Conservation (phyloP, 2,113 vertebrate species). For the Crotophaga sulcirostris region DNA sequence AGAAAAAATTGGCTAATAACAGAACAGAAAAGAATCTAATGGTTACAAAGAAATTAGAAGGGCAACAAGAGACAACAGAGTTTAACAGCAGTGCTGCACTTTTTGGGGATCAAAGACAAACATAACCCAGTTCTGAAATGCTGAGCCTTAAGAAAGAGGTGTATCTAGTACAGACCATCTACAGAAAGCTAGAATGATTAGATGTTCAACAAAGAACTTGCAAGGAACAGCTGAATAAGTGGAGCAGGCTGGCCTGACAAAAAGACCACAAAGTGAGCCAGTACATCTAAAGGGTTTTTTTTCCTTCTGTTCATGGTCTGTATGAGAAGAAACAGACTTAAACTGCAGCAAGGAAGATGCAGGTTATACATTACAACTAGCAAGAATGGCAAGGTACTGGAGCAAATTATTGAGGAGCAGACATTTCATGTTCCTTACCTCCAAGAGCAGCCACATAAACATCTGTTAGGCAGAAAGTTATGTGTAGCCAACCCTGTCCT, state of each 20-base stretch:
- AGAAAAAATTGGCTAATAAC: neutral
- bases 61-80: neutral
- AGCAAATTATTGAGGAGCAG: neutral
- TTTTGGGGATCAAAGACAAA: neutral
- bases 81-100: neutral
- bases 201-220: neutral
- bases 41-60: neutral
- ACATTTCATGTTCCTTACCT: neutral
- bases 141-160: neutral
- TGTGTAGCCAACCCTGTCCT: neutral
- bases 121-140: neutral
- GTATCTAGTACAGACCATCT: fast-evolving
- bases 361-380: neutral
- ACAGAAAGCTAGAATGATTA: neutral
- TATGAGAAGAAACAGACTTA: neutral
- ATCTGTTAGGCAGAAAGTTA: neutral
- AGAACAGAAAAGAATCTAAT: neutral
- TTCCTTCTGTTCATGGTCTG: neutral
- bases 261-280: neutral
- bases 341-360: neutral
- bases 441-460: neutral
- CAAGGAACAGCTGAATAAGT: neutral
- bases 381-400: neutral
- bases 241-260: neutral
- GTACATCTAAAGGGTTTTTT: neutral